Conservation (phyloP, 2,888 invertebrate genomes). For the Tethea ocularis region DNA sequence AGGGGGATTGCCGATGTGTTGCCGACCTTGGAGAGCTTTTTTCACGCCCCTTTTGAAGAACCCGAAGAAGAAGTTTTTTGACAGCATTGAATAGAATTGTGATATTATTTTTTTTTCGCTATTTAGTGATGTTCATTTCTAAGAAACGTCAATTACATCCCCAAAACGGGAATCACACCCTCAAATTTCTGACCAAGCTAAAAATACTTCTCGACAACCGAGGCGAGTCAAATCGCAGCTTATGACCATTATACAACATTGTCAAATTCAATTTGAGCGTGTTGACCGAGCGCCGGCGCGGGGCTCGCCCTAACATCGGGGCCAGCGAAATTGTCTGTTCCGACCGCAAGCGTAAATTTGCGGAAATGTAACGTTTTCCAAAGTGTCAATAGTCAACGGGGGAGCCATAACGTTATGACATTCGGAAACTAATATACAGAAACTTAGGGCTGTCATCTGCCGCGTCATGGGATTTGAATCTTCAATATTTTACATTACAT, state of each 20-base stretch:
- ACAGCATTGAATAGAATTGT: too few species aligned
- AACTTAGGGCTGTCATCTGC: constrained; percentile 24
- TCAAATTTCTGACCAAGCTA: not conserved
- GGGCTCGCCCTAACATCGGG: not conserved
- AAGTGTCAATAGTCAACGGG: constrained; percentile 42
- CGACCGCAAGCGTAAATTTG: constrained; percentile 26
- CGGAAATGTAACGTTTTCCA: constrained; percentile 31
- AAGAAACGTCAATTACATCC: not conserved
- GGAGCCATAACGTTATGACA: constrained; percentile 40
- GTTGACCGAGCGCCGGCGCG: not conserved
- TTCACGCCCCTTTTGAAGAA: too few species aligned
- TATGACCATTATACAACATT: constrained; percentile 17
- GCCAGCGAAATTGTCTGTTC: constrained; percentile 11
- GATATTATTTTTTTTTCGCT: too few species aligned
- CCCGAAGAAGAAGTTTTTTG: too few species aligned
- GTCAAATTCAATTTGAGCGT: constrained; percentile 29
- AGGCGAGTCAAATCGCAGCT: not conserved
- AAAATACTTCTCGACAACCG: not conserved
- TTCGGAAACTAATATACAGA: constrained; percentile 33
- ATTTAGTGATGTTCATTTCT: too few species aligned
- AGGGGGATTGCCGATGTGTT: too few species aligned
- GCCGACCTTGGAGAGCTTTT: too few species aligned
- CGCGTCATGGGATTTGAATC: constrained; percentile 13
- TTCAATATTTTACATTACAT: not conserved
- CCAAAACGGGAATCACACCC: too few species aligned